Conservation (phyloP, 1,140 invertebrate genomes). For the Pissodes strobi region DNA sequence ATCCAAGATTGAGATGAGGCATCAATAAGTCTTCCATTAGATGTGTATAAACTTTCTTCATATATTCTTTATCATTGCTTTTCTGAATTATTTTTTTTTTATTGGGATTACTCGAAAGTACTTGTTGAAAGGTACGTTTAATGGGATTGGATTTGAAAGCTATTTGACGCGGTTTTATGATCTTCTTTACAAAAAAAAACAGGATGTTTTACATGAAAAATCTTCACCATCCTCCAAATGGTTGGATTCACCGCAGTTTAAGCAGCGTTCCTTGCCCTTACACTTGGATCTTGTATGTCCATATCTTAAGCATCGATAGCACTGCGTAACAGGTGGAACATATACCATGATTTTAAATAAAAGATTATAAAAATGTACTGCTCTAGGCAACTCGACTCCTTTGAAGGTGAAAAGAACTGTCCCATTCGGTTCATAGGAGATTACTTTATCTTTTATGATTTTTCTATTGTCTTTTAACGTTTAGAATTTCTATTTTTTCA, state of each 20-base stretch:
- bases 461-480: neutral
- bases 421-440: too few relatives aligned
- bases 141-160: neutral
- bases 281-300: slow-evolving; percentile 16
- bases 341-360: too few relatives aligned
- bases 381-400: too few relatives aligned
- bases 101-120: neutral
- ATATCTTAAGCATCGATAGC: too few relatives aligned
- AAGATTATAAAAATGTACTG: neutral
- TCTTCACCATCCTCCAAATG: neutral
- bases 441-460: too few relatives aligned
- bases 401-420: too few relatives aligned
- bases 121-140: neutral
- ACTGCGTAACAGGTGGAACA: too few relatives aligned
- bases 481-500: neutral
- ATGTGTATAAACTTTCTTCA: neutral
- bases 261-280: too few relatives aligned
- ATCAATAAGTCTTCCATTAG: neutral
- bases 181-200: slow-evolving; percentile 9
- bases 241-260: too few relatives aligned
- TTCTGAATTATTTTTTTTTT: slow-evolving; percentile 6
- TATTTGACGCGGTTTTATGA: slow-evolving; percentile 2
- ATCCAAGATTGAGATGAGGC: too few relatives aligned
- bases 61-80: neutral
- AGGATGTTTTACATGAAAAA: neutral